Conservation (phyloP, 1,140 invertebrate genomes). For the Eupristina koningsbergeri region DNA sequence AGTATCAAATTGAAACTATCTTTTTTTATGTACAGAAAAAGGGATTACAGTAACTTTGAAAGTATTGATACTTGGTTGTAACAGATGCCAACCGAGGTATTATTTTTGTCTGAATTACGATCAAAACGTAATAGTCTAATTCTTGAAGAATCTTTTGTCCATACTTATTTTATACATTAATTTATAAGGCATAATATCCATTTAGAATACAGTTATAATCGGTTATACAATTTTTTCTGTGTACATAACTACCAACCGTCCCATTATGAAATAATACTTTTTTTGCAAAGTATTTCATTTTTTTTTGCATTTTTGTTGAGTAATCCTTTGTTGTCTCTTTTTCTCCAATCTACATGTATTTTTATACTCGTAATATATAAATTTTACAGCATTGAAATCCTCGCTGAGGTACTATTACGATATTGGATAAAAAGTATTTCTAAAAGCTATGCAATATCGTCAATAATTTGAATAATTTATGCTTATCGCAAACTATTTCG, state of each 20-base stretch:
- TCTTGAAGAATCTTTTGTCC: background rate
- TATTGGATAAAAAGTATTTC: background rate
- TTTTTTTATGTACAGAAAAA: background rate
- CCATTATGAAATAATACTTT: too few species aligned
- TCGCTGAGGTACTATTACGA: too few species aligned
- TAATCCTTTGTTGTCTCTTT: too few species aligned
- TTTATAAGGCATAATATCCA: background rate
- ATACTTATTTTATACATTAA: background rate
- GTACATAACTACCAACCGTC: too few species aligned
- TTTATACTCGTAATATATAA: background rate
- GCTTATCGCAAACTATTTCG: background rate
- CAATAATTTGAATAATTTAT: background rate
- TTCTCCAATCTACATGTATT: background rate
- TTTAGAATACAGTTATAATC: too few species aligned
- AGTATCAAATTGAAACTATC: background rate
- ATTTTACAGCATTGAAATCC: too few species aligned
- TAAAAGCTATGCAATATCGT: background rate
- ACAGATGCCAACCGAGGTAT: background rate
- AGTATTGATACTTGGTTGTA: background rate
- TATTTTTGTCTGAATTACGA: background rate
- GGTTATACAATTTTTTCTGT: background rate
- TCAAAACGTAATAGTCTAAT: background rate
- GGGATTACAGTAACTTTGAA: background rate
- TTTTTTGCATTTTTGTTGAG: background rate
- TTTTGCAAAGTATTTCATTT: background rate